Evolutionary conservation across 2,888 invertebrate genomes (phyloP).

Genomic region (Trissoscelio sp.): DNA sequence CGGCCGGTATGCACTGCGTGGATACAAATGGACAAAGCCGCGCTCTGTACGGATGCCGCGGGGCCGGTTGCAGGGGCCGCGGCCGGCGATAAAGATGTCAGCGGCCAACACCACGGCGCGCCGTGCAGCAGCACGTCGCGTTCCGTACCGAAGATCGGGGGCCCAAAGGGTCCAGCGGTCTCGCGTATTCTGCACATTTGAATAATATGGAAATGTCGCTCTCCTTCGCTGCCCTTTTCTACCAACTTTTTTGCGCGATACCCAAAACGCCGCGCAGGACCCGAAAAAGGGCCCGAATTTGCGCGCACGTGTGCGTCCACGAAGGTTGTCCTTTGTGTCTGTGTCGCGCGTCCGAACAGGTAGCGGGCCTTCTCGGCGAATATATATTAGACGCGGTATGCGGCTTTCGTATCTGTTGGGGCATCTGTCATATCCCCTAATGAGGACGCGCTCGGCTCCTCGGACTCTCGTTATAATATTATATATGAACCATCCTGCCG

Average conservation of each 20-base stretch:
- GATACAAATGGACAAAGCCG: slow-evolving; percentile 75
- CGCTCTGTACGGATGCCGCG: slow-evolving; percentile 80
- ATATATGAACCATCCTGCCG: slow-evolving; percentile 56
- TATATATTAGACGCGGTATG: slow-evolving; percentile 72
- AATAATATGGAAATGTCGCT: slow-evolving; percentile 82
- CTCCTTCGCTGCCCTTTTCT: slow-evolving; percentile 48
- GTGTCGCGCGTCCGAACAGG: slow-evolving; percentile 61
- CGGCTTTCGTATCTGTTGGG: slow-evolving; percentile 72
- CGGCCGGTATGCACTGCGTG: slow-evolving; percentile 68
- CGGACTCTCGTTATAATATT: slow-evolving; percentile 69
- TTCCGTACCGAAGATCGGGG: slow-evolving; percentile 59
- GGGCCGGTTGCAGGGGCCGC: slow-evolving; percentile 81
- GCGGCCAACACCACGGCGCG: slow-evolving; percentile 80
- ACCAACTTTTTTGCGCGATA: slow-evolving; percentile 45
- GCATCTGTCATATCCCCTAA: slow-evolving; percentile 81
- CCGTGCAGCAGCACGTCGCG: slow-evolving; percentile 66
- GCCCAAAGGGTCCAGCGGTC: slow-evolving; percentile 64
- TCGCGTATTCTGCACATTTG: slow-evolving; percentile 79
- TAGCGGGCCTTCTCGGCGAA: slow-evolving; percentile 68
- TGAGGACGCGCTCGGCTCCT: slow-evolving; percentile 73
- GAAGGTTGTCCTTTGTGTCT: slow-evolving; percentile 45
- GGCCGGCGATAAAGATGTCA: slow-evolving; percentile 83
- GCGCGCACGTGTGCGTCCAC: slow-evolving; percentile 57
- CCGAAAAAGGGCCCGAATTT: slow-evolving; percentile 44
- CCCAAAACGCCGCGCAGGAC: slow-evolving; percentile 27